Evolutionary conservation across 2,797 vertebrate genomes (phyloP), one percentile per base, ranked within the genome.

Genomic region (Acrocephalus scirpaceus): DNA sequence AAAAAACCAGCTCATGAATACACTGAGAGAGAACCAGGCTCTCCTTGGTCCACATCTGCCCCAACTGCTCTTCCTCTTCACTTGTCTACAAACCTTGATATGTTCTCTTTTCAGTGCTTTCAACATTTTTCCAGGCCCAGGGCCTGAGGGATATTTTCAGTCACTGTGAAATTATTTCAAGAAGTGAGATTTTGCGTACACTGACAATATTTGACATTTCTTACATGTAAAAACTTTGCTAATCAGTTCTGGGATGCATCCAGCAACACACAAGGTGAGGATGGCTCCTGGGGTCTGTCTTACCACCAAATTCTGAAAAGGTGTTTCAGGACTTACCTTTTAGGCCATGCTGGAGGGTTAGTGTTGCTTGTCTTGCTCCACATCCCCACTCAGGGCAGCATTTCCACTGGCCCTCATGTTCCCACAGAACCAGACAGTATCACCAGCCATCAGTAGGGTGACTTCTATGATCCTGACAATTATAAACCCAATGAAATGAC

Each of bases 1-100:
- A 94, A 56, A 96, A 92, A 89, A 50, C 5, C 12, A 67, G 45
- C 51, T 84, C 67, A 29, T 96, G 70, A 97, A 32, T 1, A 4
- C 48, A 53, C 38, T 11, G 26, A 38, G 34, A 44, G 22, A 75
- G 17, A 91, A 27, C 25, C 58, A 66, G 69, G 10, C 23, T 84
- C 12, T 54, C 18, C 34, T 56, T 57, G 4, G 32, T 36, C 45
- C 8, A 75, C 21, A 22, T 13, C 88, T 64, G 13, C 25, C 44
- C 38, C 0, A 0, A 3, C 30, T 1, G 8, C 36, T 67, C 45
- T 76, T 75, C 53, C 71, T 79, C 64, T 81, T 66, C 47, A 23
- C 42, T 69, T 83, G 40, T 51, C 79, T 86, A 42, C 67, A 81
- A 16, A 65, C 56, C 36, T 60, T 27, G 60, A 22, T 34, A 34